phyloP scores from a whole-genome alignment of 2,888 invertebrate genomes.

The Mantis religiosa region DNA sequence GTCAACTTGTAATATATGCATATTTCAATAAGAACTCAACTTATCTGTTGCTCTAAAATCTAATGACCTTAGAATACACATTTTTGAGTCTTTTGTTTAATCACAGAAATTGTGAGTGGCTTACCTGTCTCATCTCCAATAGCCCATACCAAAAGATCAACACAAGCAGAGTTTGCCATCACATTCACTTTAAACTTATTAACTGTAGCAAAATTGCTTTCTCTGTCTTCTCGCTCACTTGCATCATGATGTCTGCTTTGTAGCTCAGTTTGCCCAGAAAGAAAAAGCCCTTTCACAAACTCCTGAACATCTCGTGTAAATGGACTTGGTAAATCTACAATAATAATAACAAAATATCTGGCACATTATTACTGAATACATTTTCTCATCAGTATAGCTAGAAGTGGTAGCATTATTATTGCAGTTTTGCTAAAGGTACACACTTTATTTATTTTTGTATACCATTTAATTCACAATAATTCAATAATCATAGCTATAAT shows the following conservation, averaged over 20 bases:
- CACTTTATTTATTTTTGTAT: no score
- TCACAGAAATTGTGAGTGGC: slow-evolving; percentile 24
- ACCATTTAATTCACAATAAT: no score
- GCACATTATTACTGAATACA: no score
- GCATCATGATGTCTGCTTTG: slow-evolving; percentile 82
- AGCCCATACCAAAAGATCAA: slow-evolving; percentile 96
- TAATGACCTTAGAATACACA: background rate
- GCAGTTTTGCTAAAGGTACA: no score
- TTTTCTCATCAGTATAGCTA: no score
- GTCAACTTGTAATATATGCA: no score
- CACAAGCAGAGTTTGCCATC: slow-evolving; percentile 95
- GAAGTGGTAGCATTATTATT: no score
- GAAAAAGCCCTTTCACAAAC: slow-evolving; percentile 82
- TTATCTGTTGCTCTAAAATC: background rate
- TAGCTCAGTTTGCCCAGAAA: slow-evolving; percentile 89
- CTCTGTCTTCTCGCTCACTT: slow-evolving; percentile 76
- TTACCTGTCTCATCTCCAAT: slow-evolving; percentile 93
- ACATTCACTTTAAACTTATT: slow-evolving; percentile 93
- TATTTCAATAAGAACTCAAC: no score
- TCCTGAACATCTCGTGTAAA: slow-evolving; percentile 92
- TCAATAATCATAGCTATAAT: no score
- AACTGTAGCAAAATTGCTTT: slow-evolving; percentile 73
- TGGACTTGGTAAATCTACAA: slow-evolving; percentile 71
- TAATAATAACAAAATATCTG: background rate
- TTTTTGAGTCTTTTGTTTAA: no score